Base-by-base conservation (phyloP, 1,140 invertebrate species). In the Atta cephalotes region DNA sequence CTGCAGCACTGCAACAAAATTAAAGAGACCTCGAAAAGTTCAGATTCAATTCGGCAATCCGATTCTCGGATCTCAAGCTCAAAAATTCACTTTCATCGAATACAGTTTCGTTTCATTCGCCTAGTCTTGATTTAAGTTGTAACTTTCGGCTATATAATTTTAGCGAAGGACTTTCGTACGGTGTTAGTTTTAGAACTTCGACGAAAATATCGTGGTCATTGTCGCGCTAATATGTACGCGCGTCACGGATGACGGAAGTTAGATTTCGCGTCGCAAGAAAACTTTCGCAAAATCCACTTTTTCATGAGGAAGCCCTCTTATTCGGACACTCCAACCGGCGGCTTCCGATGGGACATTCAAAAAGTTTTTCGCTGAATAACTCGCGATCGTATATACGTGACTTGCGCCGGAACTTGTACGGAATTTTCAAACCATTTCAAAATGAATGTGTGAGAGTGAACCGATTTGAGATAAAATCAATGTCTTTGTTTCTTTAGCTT, bases 341-440 rank as follows among this genome's bases (percentile, higher is more conserved):
- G 9, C 31, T 49, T 35, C 66, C 65, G 74, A 65, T 78, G 49
- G 28, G 45, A 79, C 80, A 84, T 74, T 60, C 51, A 25, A 12
- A 56, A 89, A 89, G 63, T 85, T 88, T 85, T 31, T 53, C 80
- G 65, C 68, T 85, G 87, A 89, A 89, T 89, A 89, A 89, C 58
- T 60, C 66, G 66, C 45, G 49, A 28, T 6, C n/a, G 51, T 35
- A 18, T 35, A 18, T 35, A 63, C 58, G 74, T 65, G 60, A 63
- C 53, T 63, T 18, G 53, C 16, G 79, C 28, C 39, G 53, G 53
- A 68, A 28, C 49, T 51, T 16, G n/a, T 18, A 21, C 45, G 16
- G 39, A 62, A 45, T 63, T 84, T 76, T 45, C 71, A 39, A 7
- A n/a, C 56, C 31, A 9, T 76, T 78, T 65, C 62, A 60, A 3